These are phyloP conservation scores for Alitta virens DNA, from an alignment of 2,888 invertebrate species.

Conservation along the genomic window DNA sequence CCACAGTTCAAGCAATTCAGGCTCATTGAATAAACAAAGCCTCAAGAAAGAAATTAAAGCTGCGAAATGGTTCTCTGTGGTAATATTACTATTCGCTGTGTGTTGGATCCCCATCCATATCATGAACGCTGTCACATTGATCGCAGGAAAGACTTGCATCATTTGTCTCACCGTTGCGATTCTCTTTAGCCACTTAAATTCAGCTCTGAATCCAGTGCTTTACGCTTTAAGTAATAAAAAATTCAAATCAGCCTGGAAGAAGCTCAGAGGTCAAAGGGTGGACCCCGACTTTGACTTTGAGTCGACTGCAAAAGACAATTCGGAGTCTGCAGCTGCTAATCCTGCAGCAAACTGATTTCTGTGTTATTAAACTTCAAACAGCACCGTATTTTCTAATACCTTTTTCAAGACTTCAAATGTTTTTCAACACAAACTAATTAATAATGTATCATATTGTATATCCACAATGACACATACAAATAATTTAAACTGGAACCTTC, in stretches of 20 bases:
- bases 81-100: conserved; percentile 46
- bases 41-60: conserved; percentile 33
- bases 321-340: no score
- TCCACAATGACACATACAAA: no score
- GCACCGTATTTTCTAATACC: no score
- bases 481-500: no score
- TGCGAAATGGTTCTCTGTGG: conserved; percentile 48
- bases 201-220: conserved; percentile 50
- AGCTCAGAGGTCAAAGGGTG: not conserved
- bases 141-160: conserved; percentile 6
- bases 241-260: conserved; percentile 41
- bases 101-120: conserved; percentile 53
- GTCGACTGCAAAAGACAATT: no score
- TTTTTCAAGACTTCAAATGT: no score
- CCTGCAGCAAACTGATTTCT: no score
- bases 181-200: conserved; percentile 53
- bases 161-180: conserved; percentile 30
- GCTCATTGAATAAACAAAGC: not conserved
- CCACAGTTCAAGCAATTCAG: not conserved
- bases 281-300: no score
- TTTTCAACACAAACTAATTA: no score
- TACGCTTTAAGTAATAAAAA: conserved; percentile 50
- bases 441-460: no score
- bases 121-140: conserved; percentile 39
- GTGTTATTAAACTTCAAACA: no score